Evolutionary conservation across 2,888 invertebrate genomes (phyloP), one percentile per base, ranked within the genome.

Genomic region (Clepsis dumicolana): DNA sequence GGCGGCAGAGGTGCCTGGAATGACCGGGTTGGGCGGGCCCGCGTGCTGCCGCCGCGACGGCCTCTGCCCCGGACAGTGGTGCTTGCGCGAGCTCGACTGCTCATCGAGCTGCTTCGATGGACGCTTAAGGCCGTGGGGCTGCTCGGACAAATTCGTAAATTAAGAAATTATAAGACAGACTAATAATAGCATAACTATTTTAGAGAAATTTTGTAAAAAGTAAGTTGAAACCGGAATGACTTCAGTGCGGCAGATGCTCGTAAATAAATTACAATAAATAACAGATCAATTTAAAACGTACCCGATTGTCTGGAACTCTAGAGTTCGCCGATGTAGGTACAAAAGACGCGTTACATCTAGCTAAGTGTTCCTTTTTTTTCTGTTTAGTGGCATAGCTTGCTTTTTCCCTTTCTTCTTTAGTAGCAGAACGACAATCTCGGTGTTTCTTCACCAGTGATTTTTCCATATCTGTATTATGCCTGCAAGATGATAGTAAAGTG

Each of bases 401-500:
- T 63, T 78, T 86, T 8, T 82, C 86, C 10, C 82, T 79, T 0
- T 84, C 83, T 0, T 75, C 77, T 56, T 86, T 89, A 62, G 32
- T 75, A 14, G 89, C 90, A 0, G 90, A 92, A 10, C 96, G 92
- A 2, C 93, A 90, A 71, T 96, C 95, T 0, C 95, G 94, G 75
- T 97, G 96, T 69, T 94, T 94, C 79, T 96, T 96, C 0, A 96
- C 89, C 94, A 98, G 94, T 59, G 95, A 94, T 77, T 96, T 97
- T 81, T 97, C 97, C 97, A 98, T 98, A 70, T 96, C 96, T 72
- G 95, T 94, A 76, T 97, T 97, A 83, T 98, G 98, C 78, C 96
- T 96, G 76, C 70, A 35, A 48, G 1, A 21, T 4, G 14, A 38
- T 32, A 32, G 12, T 32, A 32, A n/a, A n/a, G n/a, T 38, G n/a